Evolutionary conservation across 2,113 vertebrate species (phyloP).

Genomic region (Poeciliopsis occidentalis): DNA sequence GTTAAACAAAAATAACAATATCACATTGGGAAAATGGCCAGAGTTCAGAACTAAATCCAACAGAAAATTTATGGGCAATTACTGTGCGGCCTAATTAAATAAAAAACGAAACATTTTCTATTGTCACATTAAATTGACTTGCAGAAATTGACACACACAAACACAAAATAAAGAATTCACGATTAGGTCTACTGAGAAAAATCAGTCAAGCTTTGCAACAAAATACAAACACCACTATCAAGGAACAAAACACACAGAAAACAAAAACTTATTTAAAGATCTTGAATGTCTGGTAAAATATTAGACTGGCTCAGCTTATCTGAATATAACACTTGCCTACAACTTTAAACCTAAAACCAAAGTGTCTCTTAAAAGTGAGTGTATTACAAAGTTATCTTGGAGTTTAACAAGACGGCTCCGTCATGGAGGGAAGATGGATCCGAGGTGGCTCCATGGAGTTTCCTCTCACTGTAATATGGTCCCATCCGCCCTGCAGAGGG

Average conservation of each 20-base stretch:
- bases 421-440: slow-evolving; percentile 51
- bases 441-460: slow-evolving; percentile 81
- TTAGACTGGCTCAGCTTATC: neutral
- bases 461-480: slow-evolving; percentile 89
- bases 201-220: neutral
- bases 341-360: neutral
- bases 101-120: too few relatives aligned
- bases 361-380: slow-evolving; percentile 3
- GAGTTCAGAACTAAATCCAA: neutral
- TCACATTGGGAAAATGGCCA: neutral
- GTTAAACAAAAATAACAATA: too few relatives aligned
- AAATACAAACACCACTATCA: neutral
- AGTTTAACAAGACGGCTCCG: slow-evolving; percentile 19
- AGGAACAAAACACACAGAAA: neutral
- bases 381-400: neutral
- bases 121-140: too few relatives aligned
- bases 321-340: neutral
- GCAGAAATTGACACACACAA: neutral
- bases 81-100: too few relatives aligned
- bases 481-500: slow-evolving; percentile 91
- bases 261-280: neutral
- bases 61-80: neutral
- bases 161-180: neutral
- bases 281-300: neutral
- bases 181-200: neutral